Base-by-base conservation (phyloP, 1,140 invertebrate genomes). In the Arctopsyche grandis region DNA sequence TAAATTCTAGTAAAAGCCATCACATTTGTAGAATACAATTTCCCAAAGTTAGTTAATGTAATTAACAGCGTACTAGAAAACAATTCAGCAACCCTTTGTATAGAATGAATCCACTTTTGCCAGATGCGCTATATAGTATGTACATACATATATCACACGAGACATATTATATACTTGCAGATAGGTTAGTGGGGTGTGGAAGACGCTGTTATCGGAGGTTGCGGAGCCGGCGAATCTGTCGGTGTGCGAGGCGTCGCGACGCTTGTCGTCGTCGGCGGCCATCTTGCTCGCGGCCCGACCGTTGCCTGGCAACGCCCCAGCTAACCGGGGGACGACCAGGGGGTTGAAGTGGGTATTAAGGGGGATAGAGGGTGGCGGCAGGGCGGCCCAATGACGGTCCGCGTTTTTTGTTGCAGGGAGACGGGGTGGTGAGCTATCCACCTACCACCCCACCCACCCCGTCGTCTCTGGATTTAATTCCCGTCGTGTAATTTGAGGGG, bases 271-370 rank as follows among this genome's bases (percentile, higher is more conserved):
- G 63, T 66, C 71, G 81, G 75, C 81, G 78, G 81, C 81, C 81
- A 82, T 82, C 78, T 80, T 82, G 81, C 29, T 24, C 22, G 69
- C 56, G 56, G 19, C 22, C 38, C 74, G 71, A 22, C 60, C 21
- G 81, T 82, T 74, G 81, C 81, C 77, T 70, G 60, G 81, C 81
- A 80, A 82, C 81, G 77, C 76, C 79, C 79, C 63, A 29, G 56
- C 16, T 79, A 69, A 24, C 70, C 12, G n/a, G 5, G 19, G 58
- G 46, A 22, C 3, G 12, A 10, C 4, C 1, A 52, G 12, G 48
- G 48, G 48, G 48, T 1, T 10, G 63, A 22, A 22, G 63, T 26
- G 63, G n/a, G 0, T 7, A 38, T 38, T 1, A 38, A 38, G 29
- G 29, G 29, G 29, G 7, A 38, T 4, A 21, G 58, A 29, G 12